Evolutionary conservation across 2,888 invertebrate genomes (phyloP), one percentile per base, ranked within the genome.

Genomic region (Gonocerus acuteangulatus): DNA sequence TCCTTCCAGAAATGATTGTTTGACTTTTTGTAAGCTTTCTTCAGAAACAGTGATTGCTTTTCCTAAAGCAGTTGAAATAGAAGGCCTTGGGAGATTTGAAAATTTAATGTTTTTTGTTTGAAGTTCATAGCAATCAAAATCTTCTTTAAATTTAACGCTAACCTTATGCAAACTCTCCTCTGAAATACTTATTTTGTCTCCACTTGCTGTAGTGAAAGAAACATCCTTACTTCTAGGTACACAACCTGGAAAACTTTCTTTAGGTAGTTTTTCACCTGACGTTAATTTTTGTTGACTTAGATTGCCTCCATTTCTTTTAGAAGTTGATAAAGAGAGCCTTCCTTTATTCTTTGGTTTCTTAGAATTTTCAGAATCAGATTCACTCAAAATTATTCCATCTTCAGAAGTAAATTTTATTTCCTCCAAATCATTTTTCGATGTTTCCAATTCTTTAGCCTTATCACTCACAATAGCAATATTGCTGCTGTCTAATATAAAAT

Each of bases 11-110:
- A 54, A 48, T 18, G 21, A 22, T 11, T 54, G 9, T 15, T 36
- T 48, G 9, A 13, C 27, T 45, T 39, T 34, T 9, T 51, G 18
- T 7, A 47, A 47, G 15, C 39, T 39, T 39, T 15, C 39, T 39
- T 15, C 15, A 15, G 39, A 39, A 18, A 62, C 45, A 13, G 34
- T 42, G 11, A 62, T 52, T 32, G 15, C 16, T 48, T 54, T 62
- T n/a, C 54, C 62, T 23, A 21, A 52, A 15, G 58, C 61, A 36
- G 58, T 61, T 61, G 54, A 65, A 65, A 3, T 3, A 9, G 27
- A 27, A 27, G n/a, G 15, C n/a, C 39, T 32, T 32, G 32, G 7
- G 6, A 6, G 11, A 9, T 32, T 6, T 32, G 6, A 9, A 9
- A 6, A 32, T 11, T 11, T 9, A 11, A 32, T 32, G 11, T 32